A percentile compares a stretch with the other conserved stretches of the same genome.
Evolutionary conservation across 2,113 vertebrate genomes (phyloP).

Genomic region (Origma solitaria): DNA sequence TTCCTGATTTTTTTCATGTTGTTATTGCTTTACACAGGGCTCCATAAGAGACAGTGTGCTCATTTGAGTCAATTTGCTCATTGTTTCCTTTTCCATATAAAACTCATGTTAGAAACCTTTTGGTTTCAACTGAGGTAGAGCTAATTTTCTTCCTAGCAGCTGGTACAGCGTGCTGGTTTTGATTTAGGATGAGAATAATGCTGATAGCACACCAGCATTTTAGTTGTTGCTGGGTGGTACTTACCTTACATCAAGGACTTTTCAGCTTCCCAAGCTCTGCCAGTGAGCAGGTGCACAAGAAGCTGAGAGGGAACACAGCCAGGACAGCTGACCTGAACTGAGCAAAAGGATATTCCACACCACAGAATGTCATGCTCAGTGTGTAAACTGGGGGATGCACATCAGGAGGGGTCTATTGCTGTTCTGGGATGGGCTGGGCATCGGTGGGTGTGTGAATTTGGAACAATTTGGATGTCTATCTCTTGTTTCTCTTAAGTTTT

Average conservation of each 20-base stretch:
- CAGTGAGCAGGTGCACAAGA: not conserved
- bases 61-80: not conserved
- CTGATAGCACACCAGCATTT: not conserved
- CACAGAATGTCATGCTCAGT: not conserved
- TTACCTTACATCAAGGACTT: not conserved
- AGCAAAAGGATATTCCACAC: not conserved
- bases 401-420: not conserved
- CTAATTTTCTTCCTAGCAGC: not conserved
- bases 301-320: not conserved
- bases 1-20: not conserved
- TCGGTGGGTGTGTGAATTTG: too few relatives aligned
- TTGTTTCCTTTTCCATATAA: not conserved
- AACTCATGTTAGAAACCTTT: not conserved
- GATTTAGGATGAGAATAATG: not conserved
- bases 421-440: not conserved
- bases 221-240: not conserved
- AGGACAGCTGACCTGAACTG: not conserved
- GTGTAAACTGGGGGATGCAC: not conserved
- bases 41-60: not conserved
- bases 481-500: not conserved
- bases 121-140: not conserved
- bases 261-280: not conserved
- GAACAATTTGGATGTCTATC: not conserved
- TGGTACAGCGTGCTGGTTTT: not conserved
- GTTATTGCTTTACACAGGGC: not conserved